These are phyloP conservation scores for Cyprichromis sp. DNA, from an alignment of 2,113 vertebrate species.

Conservation along the genomic window DNA sequence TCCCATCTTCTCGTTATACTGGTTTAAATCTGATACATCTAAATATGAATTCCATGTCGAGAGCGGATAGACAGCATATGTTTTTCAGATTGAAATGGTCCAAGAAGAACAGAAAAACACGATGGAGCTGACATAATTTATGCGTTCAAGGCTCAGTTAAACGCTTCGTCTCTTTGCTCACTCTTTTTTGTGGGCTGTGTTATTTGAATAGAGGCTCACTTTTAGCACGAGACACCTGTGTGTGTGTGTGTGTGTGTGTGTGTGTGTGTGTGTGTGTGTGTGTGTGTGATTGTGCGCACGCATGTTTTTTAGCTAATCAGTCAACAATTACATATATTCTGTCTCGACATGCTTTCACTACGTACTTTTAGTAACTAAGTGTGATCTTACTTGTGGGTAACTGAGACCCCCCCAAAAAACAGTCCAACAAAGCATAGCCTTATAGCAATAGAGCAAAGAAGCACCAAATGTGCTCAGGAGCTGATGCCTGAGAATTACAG, in stretches of 20 bases:
- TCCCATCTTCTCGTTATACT: constrained; percentile 45
- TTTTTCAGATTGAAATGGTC: constrained; percentile 60
- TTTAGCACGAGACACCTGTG: neutral
- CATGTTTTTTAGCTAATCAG: neutral
- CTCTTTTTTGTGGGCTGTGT: neutral
- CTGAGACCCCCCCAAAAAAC: neutral
- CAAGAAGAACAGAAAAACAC: constrained; percentile 61
- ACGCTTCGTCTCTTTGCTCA: constrained; percentile 9
- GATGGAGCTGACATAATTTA: constrained; percentile 58
- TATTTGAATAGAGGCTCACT: neutral
- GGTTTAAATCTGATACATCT: constrained; percentile 61
- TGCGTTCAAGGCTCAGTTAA: constrained; percentile 27
- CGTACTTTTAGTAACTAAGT: neutral
- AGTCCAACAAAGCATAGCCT: neutral
- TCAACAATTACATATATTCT: constrained; percentile 5
- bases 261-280: neutral
- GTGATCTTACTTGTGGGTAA: neutral
- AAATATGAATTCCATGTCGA: constrained; percentile 64
- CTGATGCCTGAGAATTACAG: neutral
- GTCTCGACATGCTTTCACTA: neutral
- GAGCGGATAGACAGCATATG: constrained; percentile 63
- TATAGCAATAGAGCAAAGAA: neutral
- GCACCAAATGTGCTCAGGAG: neutral
- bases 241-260: neutral
- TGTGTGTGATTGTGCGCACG: neutral